These are phyloP conservation scores for Salpingus planirostris DNA, from an alignment of 2,888 invertebrate species.

Conservation along the genomic window DNA sequence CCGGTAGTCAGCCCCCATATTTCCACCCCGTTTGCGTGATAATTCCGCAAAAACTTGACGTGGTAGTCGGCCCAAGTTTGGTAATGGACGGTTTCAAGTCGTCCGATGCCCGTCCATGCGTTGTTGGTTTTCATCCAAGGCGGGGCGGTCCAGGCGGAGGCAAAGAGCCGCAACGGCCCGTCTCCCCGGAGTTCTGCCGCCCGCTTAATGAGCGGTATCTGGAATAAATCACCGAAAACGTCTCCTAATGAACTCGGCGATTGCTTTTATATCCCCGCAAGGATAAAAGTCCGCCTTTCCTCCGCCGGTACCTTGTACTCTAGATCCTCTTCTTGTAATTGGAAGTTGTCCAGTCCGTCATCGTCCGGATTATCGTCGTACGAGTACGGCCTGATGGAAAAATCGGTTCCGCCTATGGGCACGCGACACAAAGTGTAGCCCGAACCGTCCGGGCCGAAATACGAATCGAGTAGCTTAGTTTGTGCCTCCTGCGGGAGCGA, in stretches of 20 bases:
- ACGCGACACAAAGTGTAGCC: constrained; percentile 67
- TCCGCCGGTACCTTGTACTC: constrained; percentile 56
- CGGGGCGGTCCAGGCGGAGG: constrained; percentile 46
- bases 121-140: constrained; percentile 45
- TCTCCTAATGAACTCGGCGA: too few relatives aligned
- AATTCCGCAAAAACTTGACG: constrained; percentile 68
- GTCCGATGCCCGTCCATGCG: constrained; percentile 31
- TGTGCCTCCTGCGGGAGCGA: constrained; percentile 49
- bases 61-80: constrained; percentile 76
- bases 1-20: constrained; percentile 82
- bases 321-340: constrained; percentile 56
- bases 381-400: constrained; percentile 70
- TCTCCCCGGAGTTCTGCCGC: constrained; percentile 7
- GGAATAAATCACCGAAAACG: constrained; percentile 6
- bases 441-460: constrained; percentile 27
- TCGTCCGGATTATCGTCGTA: constrained; percentile 60
- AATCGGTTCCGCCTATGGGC: constrained; percentile 80
- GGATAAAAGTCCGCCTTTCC: constrained; percentile 4
- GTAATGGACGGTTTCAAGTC: constrained; percentile 43
- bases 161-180: constrained; percentile 17
- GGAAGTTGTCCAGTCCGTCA: constrained; percentile 50
- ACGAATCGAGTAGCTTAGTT: constrained; percentile 55
- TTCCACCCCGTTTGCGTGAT: constrained; percentile 53
- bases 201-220: constrained; percentile 21
- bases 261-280: too few relatives aligned